Evolutionary conservation across 92 coral and sea anemone genomes (phyloP), one percentile per base, ranked within the genome.

Genomic region (Bergia sp.): DNA sequence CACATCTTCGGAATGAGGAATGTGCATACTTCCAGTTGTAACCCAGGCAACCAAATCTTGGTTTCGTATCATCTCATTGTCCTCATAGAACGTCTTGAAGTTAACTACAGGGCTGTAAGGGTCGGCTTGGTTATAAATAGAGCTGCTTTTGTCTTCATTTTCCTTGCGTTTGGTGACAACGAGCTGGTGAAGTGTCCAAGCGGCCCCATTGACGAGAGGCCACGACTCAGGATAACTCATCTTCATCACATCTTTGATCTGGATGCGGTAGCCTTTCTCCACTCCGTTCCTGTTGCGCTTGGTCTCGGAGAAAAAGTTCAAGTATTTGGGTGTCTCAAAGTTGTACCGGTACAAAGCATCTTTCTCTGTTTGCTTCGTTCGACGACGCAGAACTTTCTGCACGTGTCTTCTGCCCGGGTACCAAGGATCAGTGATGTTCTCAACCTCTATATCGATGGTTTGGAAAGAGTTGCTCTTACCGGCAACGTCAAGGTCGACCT

Each of bases 401-500:
- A 89, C 88, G 87, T 86, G 93, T 80, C 90, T 77, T 12, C 74
- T 82, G 21, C 78, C 86, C 23, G 92, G 92, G 73, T 78, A 88
- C 92, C 94, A 93, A 36, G 94, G 95, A 38, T 93, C 88, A 0
- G 91, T 85, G 50, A 91, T 92, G 83, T 89, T 91, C 67, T 92
- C 92, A 18, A 88, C 86, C 71, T 86, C 92, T 12, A 93, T 47
- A 66, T 92, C 90, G 3, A 90, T 72, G 15, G 90, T 85, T 66
- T 94, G 91, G 71, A 86, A 94, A 58, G 96, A 94, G 89, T 94
- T 91, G 50, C 86, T 81, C 53, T 87, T 90, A 15, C 93, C 96
- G n/a, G 91, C 92, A 21, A 94, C 86, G 42, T 94, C 97, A 53
- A 94, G 87, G 38, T 94, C 95, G 0, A 94, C 94, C 88, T 95